Evolutionary conservation across 2,113 vertebrate genomes (phyloP).

Genomic region (Caracal caracal): DNA sequence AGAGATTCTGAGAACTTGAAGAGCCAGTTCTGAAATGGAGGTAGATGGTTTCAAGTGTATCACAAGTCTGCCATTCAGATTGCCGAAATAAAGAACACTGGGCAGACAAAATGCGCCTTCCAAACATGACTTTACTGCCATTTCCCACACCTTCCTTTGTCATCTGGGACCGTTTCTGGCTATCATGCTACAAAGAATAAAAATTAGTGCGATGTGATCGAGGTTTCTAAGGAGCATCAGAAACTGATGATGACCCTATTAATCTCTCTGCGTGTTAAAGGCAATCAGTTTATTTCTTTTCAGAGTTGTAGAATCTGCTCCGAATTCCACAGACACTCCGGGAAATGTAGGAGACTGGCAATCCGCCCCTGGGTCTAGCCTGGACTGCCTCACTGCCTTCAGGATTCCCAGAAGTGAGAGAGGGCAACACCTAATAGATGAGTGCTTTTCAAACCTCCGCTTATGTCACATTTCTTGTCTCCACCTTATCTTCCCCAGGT

Average conservation of each 20-base stretch:
- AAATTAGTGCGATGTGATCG: background rate
- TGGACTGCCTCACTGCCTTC: background rate
- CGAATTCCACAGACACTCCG: background rate
- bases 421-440: background rate
- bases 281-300: background rate
- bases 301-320: background rate
- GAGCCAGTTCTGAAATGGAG: constrained; percentile 58
- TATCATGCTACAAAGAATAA: background rate
- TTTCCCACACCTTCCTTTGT: background rate
- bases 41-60: background rate
- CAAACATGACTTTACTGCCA: background rate
- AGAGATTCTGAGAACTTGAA: constrained; percentile 52
- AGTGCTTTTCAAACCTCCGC: background rate
- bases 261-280: background rate
- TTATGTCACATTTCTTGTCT: background rate
- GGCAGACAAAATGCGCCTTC: background rate
- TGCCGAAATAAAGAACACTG: background rate
- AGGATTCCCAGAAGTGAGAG: background rate
- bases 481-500: background rate
- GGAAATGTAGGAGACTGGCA: background rate
- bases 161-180: background rate
- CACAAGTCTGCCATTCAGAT: background rate
- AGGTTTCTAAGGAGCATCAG: background rate
- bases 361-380: background rate
- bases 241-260: background rate